These are phyloP conservation scores for Tinea trinotella DNA, from an alignment of 2,888 invertebrate species.

Conservation along the genomic window DNA sequence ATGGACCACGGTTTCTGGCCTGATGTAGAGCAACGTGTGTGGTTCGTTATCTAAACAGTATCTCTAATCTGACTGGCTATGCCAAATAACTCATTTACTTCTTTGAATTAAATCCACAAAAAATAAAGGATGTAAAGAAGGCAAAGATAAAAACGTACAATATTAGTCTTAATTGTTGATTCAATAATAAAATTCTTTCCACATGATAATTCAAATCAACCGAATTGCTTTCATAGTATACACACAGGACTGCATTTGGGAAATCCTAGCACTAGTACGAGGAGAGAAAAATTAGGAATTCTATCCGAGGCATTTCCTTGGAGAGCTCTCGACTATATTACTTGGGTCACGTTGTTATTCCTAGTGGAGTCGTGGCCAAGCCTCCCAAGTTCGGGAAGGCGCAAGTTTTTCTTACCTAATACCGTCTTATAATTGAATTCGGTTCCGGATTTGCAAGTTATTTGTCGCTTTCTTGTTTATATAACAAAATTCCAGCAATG, in stretches of 20 bases:
- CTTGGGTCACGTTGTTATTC: conserved; percentile 23
- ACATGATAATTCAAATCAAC: background rate
- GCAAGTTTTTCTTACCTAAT: conserved; percentile 15
- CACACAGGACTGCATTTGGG: conserved; percentile 33
- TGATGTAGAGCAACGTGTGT: too few species aligned
- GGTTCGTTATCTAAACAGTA: too few species aligned
- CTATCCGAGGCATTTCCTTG: conserved; percentile 34
- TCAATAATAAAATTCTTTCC: too few species aligned
- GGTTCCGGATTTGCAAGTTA: background rate
- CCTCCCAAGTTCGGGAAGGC: conserved; percentile 6
- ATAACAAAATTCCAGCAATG: background rate
- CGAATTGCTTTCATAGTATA: background rate
- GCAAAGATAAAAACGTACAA: too few species aligned
- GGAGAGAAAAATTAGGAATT: conserved; percentile 36
- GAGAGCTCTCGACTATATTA: conserved; percentile 32
- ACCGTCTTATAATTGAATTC: conserved; percentile 2
- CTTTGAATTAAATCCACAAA: too few species aligned
- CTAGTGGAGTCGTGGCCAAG: conserved; percentile 19
- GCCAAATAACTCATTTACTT: too few species aligned
- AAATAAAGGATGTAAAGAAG: too few species aligned
- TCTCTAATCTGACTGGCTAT: too few species aligned
- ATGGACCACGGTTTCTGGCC: too few species aligned
- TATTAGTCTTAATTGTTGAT: too few species aligned
- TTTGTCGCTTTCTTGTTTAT: conserved; percentile 8
- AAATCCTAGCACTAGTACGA: conserved; percentile 29